Conservation (phyloP, 2,888 invertebrate genomes). For the Ichneumon xanthorius region DNA sequence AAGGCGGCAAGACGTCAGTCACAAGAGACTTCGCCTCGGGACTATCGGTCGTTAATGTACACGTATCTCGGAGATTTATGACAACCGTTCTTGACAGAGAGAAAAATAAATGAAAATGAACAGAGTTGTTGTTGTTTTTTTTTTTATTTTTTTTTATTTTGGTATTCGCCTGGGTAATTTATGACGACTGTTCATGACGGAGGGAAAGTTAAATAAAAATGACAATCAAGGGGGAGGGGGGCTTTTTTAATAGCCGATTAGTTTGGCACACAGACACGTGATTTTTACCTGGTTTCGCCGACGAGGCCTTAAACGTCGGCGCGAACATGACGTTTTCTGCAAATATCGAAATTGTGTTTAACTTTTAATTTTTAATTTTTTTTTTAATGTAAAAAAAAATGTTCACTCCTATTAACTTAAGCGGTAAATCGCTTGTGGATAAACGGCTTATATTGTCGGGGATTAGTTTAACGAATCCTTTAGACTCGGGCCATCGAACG, state of each 20-base stretch:
- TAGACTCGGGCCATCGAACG: background rate
- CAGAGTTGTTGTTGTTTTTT: slow-evolving; percentile 19
- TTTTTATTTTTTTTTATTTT: slow-evolving; percentile 32
- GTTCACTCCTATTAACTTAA: slow-evolving; percentile 3
- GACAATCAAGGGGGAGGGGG: background rate
- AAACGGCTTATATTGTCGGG: background rate
- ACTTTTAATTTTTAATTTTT: background rate
- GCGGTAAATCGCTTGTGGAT: background rate
- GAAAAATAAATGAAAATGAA: slow-evolving; percentile 1
- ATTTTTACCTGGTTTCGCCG: slow-evolving; percentile 89
- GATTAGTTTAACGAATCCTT: slow-evolving; percentile 23
- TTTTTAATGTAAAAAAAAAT: slow-evolving; percentile 2
- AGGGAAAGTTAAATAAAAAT: slow-evolving; percentile 1
- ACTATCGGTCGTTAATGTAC: background rate
- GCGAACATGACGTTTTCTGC: slow-evolving; percentile 90
- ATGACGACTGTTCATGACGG: slow-evolving; percentile 25
- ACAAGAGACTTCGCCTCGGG: slow-evolving; percentile 10
- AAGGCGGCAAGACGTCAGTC: slow-evolving; percentile 26
- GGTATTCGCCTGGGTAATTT: too few relatives aligned
- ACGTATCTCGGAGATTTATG: slow-evolving; percentile 10
- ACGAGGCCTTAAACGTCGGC: slow-evolving; percentile 93
- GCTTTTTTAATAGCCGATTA: slow-evolving; percentile 49
- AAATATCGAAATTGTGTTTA: slow-evolving; percentile 56
- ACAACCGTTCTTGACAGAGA: slow-evolving; percentile 30
- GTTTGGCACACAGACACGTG: slow-evolving; percentile 58